Evolutionary conservation across 1,140 invertebrate species (phyloP).

Genomic region (Calliopsis andreniformis): DNA sequence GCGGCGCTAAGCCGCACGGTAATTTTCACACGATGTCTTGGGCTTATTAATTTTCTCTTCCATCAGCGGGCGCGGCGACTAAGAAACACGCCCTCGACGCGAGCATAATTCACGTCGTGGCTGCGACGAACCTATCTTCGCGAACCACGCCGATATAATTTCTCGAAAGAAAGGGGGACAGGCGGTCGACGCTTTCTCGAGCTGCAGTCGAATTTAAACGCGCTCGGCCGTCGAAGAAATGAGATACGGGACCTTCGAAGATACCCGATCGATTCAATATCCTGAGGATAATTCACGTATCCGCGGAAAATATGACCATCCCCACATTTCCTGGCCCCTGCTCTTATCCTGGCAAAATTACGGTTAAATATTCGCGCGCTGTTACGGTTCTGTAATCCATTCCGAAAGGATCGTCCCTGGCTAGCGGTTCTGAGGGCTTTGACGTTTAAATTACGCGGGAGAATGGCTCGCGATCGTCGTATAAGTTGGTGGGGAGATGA

Average conservation of each 20-base stretch:
- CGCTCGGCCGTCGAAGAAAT: neutral
- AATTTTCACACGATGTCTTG: conserved; percentile 21
- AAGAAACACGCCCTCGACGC: conserved; percentile 15
- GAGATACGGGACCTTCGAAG: conserved; percentile 27
- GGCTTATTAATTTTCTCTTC: conserved; percentile 42
- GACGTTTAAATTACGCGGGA: conserved; percentile 13
- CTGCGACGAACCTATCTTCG: neutral
- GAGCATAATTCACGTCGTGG: conserved; percentile 5
- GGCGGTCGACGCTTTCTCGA: neutral
- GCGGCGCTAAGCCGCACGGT: neutral
- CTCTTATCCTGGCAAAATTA: conserved; percentile 13
- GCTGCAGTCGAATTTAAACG: conserved; percentile 6
- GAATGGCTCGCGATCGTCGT: neutral
- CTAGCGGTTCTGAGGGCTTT: neutral
- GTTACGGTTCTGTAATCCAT: neutral
- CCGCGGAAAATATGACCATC: conserved; percentile 25
- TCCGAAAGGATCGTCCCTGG: neutral
- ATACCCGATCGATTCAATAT: conserved; percentile 46
- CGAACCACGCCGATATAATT: conserved; percentile 11
- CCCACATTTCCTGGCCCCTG: neutral
- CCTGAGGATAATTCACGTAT: conserved; percentile 42
- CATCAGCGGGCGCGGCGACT: conserved; percentile 7
- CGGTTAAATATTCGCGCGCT: conserved; percentile 34
- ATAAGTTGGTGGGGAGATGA: neutral
- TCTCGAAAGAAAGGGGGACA: neutral